phyloP scores from a whole-genome alignment of 1,140 invertebrate genomes.

The Pachypeltis micranthus region DNA sequence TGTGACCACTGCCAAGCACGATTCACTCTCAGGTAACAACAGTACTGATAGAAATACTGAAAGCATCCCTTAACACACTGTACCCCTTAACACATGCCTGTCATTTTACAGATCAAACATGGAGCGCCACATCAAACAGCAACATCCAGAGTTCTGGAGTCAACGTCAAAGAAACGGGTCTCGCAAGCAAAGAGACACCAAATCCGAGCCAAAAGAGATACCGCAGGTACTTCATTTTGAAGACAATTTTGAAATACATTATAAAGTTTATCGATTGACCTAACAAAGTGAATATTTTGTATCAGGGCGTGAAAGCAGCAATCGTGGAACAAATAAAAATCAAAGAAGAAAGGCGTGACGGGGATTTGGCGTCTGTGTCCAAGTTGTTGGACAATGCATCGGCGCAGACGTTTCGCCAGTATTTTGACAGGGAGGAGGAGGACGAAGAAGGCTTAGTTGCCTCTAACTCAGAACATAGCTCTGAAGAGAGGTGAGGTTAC shows the following conservation, averaged over 20 bases:
- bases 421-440: slow-evolving; percentile 39
- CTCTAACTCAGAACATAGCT: slow-evolving; percentile 57
- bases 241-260: too few relatives aligned
- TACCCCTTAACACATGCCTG: background rate
- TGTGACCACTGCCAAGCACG: slow-evolving; percentile 79
- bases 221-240: background rate
- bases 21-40: slow-evolving; percentile 63
- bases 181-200: slow-evolving; percentile 26
- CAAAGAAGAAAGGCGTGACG: slow-evolving; percentile 23
- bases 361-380: slow-evolving; percentile 62
- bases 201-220: slow-evolving; percentile 21
- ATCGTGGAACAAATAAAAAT: slow-evolving; percentile 11
- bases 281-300: too few relatives aligned
- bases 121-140: slow-evolving; percentile 87
- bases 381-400: slow-evolving; percentile 67
- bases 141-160: slow-evolving; percentile 79
- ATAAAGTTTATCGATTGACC: too few relatives aligned
- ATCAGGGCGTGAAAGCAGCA: slow-evolving; percentile 21
- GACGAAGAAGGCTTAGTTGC: slow-evolving; percentile 65
- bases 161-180: slow-evolving; percentile 43
- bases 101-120: slow-evolving; percentile 50
- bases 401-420: slow-evolving; percentile 51
- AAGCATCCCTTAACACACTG: background rate
- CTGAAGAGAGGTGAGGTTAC: slow-evolving; percentile 61
- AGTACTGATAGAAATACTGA: background rate